Conservation (phyloP, 2,113 vertebrate genomes). For the Melospiza georgiana region DNA sequence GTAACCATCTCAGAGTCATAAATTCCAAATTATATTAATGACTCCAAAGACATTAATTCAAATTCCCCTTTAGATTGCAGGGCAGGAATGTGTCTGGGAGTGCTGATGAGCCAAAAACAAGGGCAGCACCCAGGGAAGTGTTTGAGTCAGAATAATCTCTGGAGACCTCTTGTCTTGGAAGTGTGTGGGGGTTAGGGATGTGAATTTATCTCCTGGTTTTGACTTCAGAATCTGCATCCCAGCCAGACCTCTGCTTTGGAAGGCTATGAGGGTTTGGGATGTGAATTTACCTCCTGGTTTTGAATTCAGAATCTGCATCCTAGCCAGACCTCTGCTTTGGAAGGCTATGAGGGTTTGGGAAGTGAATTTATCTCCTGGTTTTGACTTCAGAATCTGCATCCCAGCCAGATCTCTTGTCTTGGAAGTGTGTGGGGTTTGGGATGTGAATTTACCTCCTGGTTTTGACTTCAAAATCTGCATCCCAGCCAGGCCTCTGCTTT, state of each 20-base stretch:
- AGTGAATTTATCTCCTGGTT: not conserved
- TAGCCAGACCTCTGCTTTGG: not conserved
- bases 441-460: not conserved
- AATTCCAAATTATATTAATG: conserved; percentile 13
- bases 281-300: not conserved
- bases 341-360: no score
- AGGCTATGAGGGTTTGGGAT: no score
- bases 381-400: not conserved
- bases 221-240: no score
- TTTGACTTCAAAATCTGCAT: not conserved
- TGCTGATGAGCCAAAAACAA: not conserved
- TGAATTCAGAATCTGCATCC: not conserved
- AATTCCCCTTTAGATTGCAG: conserved; percentile 22
- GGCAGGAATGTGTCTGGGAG: not conserved
- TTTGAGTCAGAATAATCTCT: no score
- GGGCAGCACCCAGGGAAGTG: not conserved
- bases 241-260: no score
- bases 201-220: not conserved
- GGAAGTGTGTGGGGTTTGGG: not conserved
- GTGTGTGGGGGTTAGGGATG: rapidly evolving
- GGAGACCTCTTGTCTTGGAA: not conserved
- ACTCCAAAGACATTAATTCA: not conserved
- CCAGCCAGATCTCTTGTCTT: not conserved
- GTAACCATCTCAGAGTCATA: conserved; percentile 21
- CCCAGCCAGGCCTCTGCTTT: not conserved